Evolutionary conservation across 2,888 invertebrate genomes (phyloP).

Genomic region (Fragum fragum): DNA sequence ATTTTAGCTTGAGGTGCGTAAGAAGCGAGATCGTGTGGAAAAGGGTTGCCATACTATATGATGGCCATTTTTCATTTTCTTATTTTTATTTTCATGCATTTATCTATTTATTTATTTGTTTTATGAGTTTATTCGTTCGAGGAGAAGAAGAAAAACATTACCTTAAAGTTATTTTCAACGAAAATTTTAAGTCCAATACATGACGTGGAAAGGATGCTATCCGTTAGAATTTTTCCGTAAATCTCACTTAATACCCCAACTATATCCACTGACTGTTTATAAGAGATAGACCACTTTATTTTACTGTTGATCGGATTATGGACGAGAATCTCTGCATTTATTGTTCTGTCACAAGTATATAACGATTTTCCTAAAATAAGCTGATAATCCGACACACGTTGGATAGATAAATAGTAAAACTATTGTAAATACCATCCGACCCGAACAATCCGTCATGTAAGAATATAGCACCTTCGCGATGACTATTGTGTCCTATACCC

Average conservation of each 20-base stretch:
- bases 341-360: slow-evolving; percentile 3
- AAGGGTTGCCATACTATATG: too few species aligned
- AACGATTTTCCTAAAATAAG: slow-evolving; percentile 10
- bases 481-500: slow-evolving; percentile 12
- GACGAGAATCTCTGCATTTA: not conserved
- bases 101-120: too few species aligned
- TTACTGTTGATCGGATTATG: not conserved
- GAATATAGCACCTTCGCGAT: not conserved
- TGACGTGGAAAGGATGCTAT: not conserved
- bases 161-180: not conserved
- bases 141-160: too few species aligned
- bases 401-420: slow-evolving; percentile 26
- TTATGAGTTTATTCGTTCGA: too few species aligned
- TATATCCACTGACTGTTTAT: not conserved
- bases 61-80: too few species aligned
- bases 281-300: not conserved
- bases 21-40: too few species aligned
- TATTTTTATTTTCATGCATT: too few species aligned
- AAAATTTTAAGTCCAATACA: not conserved
- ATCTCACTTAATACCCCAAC: not conserved
- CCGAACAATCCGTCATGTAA: not conserved
- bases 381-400: slow-evolving; percentile 19
- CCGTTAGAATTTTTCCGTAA: not conserved
- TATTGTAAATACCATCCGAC: slow-evolving; percentile 16
- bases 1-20: too few species aligned